Evolutionary conservation across 2,113 vertebrate genomes (phyloP).

Genomic region (Orientallactaga bullata): DNA sequence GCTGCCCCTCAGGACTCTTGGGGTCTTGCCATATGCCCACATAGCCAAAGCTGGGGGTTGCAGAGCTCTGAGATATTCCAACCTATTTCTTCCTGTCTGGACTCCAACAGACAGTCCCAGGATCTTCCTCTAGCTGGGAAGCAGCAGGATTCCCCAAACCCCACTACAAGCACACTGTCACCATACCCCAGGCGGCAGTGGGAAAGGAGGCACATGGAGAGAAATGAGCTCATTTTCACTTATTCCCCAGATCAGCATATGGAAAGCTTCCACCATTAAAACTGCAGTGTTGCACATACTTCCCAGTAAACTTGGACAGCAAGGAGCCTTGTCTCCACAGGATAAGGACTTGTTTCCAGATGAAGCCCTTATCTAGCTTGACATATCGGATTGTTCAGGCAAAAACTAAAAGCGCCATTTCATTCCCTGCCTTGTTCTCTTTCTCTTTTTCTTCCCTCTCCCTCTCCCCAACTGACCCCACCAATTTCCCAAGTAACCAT

Average conservation of each 20-base stretch:
- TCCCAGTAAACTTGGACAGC: slow-evolving; percentile 17
- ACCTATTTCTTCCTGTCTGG: neutral
- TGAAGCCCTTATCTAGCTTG: slow-evolving; percentile 1
- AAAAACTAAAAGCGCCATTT: neutral
- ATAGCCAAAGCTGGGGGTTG: neutral
- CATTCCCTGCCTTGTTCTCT: neutral
- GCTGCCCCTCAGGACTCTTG: fast-evolving
- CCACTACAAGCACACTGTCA: neutral
- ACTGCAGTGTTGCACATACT: neutral
- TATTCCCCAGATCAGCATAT: slow-evolving; percentile 61
- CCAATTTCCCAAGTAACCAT: slow-evolving; percentile 52
- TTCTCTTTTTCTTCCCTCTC: neutral
- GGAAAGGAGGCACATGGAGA: neutral
- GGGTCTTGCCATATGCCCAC: neutral
- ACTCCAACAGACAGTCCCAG: neutral
- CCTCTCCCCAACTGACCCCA: neutral
- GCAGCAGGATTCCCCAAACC: neutral
- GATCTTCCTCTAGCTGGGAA: neutral
- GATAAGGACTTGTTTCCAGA: slow-evolving; percentile 41
- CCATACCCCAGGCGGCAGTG: fast-evolving
- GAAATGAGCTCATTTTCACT: slow-evolving; percentile 25
- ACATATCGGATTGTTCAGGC: slow-evolving; percentile 29
- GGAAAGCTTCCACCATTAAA: slow-evolving; percentile 65
- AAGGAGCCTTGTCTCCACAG: slow-evolving; percentile 6
- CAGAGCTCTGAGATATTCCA: neutral